phyloP scores from a whole-genome alignment of 2,797 vertebrate species.

The Bryconaethiops microstoma region DNA sequence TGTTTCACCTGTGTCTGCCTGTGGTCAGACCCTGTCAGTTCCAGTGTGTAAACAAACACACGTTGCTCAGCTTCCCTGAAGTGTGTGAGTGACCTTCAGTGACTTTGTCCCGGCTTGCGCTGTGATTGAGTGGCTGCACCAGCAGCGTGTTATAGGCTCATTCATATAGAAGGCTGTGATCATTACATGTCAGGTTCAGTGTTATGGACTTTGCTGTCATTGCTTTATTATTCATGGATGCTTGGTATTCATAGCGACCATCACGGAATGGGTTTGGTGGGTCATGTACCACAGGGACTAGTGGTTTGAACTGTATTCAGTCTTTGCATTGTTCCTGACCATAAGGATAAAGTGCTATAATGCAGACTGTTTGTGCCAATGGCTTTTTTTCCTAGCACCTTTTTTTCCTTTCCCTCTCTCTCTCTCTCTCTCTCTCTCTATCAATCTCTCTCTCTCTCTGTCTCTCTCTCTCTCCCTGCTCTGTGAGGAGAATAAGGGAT shows the following conservation, averaged over 20 bases:
- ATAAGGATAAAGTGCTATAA: slow-evolving; percentile 35
- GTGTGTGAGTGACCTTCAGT: slow-evolving; percentile 46
- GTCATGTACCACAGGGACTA: no score
- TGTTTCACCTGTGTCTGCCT: background rate
- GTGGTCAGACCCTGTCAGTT: slow-evolving; percentile 14
- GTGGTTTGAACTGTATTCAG: background rate
- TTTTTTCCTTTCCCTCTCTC: slow-evolving; percentile 1
- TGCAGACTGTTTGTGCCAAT: slow-evolving; percentile 35
- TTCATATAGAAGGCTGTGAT: slow-evolving; percentile 15
- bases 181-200: slow-evolving; percentile 25
- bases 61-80: slow-evolving; percentile 11
- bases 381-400: background rate
- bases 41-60: slow-evolving; percentile 20
- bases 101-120: slow-evolving; percentile 7
- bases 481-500: slow-evolving; percentile 53
- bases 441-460: slow-evolving; percentile 1
- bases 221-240: slow-evolving; percentile 9
- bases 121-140: slow-evolving; percentile 50
- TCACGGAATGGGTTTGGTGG: background rate
- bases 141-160: slow-evolving; percentile 35
- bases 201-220: background rate
- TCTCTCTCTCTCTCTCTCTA: background rate
- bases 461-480: slow-evolving; percentile 24
- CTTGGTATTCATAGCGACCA: background rate
- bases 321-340: slow-evolving; percentile 25